Percentiles rank a stretch among this genome's conserved stretches.
Evolutionary conservation across 2,113 vertebrate genomes (phyloP).

Genomic region (Drymodes brunneopygia): DNA sequence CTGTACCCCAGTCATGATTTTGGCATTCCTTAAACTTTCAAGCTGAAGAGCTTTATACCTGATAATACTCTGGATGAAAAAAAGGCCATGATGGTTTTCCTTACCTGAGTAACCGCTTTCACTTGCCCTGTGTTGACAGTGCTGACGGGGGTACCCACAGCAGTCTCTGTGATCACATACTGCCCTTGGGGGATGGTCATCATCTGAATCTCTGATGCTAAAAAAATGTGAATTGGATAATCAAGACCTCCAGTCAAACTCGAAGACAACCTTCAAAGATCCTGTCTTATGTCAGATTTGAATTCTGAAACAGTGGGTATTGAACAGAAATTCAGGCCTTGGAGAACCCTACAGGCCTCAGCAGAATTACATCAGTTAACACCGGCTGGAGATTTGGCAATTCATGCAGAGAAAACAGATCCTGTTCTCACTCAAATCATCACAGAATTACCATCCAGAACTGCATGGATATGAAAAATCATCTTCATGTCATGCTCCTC

Average conservation of each 20-base stretch:
- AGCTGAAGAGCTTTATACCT: not conserved
- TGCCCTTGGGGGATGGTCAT: conserved; percentile 94
- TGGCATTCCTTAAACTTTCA: not conserved
- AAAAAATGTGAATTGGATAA: not conserved
- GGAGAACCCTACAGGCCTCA: not conserved
- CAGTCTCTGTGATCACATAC: conserved; percentile 92
- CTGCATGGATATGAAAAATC: not conserved
- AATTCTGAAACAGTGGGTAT: not conserved
- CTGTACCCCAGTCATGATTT: not conserved
- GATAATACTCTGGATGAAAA: not conserved
- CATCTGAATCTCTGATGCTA: conserved; percentile 98
- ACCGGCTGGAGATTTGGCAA: not conserved
- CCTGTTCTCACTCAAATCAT: not conserved
- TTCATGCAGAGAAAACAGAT: not conserved
- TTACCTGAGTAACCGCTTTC: conserved; percentile 85
- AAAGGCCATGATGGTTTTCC: not conserved
- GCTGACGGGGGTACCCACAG: conserved; percentile 82
- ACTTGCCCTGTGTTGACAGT: conserved; percentile 86
- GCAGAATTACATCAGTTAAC: not conserved
- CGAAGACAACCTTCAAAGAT: not conserved
- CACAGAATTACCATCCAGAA: not conserved
- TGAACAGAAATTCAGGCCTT: not conserved
- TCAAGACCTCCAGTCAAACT: not conserved
- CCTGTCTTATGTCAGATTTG: not conserved
- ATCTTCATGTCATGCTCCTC: not conserved